Evolutionary conservation across 2,113 vertebrate genomes (phyloP).

Genomic region (Synchiropus splendidus): DNA sequence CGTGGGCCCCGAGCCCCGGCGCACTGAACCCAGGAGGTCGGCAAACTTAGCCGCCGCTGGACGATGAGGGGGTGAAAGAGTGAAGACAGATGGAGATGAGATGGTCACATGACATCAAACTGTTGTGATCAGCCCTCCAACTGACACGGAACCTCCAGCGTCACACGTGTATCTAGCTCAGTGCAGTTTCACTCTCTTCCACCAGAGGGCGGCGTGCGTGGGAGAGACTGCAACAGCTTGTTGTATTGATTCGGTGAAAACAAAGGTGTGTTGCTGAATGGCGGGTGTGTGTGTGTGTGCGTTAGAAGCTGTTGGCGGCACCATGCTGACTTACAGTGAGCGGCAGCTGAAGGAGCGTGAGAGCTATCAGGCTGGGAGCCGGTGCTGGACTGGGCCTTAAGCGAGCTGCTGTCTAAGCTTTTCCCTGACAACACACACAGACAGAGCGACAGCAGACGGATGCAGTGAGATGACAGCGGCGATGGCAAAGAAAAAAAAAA

Average conservation of each 20-base stretch:
- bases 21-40: constrained; percentile 70
- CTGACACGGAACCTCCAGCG: no score
- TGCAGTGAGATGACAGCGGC: no score
- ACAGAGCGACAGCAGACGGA: constrained; percentile 2
- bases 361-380: constrained; percentile 53
- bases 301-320: constrained; percentile 14
- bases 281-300: constrained; percentile 4
- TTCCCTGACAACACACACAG: constrained; percentile 46
- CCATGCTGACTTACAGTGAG: constrained; percentile 60
- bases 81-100: constrained; percentile 21
- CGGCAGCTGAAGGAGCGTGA: constrained; percentile 51
- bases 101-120: not conserved
- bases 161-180: no score
- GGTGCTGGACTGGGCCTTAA: constrained; percentile 61
- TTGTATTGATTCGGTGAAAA: no score
- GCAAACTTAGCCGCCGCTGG: constrained; percentile 67
- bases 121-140: no score
- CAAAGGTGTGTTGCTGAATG: no score
- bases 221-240: no score
- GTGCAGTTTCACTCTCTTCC: no score
- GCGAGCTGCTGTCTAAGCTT: constrained; percentile 56
- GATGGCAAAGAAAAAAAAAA: constrained; percentile 8
- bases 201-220: no score
- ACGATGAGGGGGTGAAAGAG: constrained; percentile 25
- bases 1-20: constrained; percentile 64